Evolutionary conservation across 2,797 vertebrate species (phyloP).

Genomic region (Gymnocypris eckloni): DNA sequence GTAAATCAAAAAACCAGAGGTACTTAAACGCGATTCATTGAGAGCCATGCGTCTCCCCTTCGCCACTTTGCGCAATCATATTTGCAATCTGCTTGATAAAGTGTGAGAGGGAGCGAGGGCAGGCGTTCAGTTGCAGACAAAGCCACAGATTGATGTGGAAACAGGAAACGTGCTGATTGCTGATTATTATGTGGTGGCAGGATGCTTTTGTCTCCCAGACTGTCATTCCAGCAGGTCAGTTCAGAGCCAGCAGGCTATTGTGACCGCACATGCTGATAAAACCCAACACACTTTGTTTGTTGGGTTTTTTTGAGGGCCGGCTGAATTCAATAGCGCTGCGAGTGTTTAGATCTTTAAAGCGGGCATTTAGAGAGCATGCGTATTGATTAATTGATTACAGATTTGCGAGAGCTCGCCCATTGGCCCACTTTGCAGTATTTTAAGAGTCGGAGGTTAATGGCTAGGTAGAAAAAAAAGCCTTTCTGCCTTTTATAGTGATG

Average conservation of each 20-base stretch:
- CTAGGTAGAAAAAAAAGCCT: constrained; percentile 9
- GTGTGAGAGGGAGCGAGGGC: constrained; percentile 35
- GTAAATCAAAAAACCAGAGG: constrained; percentile 61
- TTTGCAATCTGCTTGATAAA: constrained; percentile 62
- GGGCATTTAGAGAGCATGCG: constrained; percentile 53
- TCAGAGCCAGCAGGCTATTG: constrained; percentile 49
- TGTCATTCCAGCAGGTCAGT: constrained; percentile 61
- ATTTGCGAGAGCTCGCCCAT: constrained; percentile 45
- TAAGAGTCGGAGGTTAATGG: constrained; percentile 54
- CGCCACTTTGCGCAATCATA: constrained; percentile 51
- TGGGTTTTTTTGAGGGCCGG: neutral
- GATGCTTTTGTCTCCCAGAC: constrained; percentile 59
- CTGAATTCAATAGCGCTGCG: constrained; percentile 60
- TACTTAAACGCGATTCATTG: constrained; percentile 53
- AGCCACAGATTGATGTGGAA: constrained; percentile 43
- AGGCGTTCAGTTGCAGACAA: constrained; percentile 33
- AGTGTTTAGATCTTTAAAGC: constrained; percentile 63
- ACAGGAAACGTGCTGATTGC: constrained; percentile 53
- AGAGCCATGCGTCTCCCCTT: constrained; percentile 39
- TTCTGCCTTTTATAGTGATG: constrained; percentile 42
- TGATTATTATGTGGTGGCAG: constrained; percentile 57
- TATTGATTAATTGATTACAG: constrained; percentile 70
- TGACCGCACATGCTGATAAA: constrained; percentile 41
- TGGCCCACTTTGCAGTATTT: constrained; percentile 45
- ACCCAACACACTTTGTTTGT: constrained; percentile 46